These are phyloP conservation scores for Dromococcyx pavoninus DNA, from an alignment of 2,797 vertebrate genomes.

Conservation along the genomic window DNA sequence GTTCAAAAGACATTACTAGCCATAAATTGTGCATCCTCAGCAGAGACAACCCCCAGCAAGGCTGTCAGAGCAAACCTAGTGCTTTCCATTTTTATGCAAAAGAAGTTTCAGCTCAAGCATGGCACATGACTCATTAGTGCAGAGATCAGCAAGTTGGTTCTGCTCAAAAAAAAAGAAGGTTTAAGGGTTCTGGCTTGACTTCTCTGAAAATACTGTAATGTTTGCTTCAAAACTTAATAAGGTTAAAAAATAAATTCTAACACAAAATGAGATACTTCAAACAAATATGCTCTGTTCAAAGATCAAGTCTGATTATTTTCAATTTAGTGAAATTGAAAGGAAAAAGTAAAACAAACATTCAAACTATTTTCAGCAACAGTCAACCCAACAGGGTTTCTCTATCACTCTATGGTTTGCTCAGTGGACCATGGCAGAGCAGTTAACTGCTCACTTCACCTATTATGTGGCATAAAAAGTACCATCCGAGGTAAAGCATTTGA, in stretches of 20 bases:
- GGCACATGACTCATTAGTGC: not conserved
- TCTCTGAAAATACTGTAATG: not conserved
- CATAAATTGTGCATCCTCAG: not conserved
- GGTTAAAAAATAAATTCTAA: not conserved
- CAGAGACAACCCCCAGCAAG: not conserved
- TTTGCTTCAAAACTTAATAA: not conserved
- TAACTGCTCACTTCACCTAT: not conserved
- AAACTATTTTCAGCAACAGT: not conserved
- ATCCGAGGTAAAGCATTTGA: not conserved
- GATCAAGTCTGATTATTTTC: conserved; percentile 9
- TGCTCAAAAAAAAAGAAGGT: not conserved
- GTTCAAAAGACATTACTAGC: not conserved
- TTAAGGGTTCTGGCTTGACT: not conserved
- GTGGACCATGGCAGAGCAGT: not conserved
- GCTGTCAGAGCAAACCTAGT: not conserved
- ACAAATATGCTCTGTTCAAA: not conserved
- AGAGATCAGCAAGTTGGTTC: not conserved
- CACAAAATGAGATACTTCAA: not conserved
- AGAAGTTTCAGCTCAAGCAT: not conserved
- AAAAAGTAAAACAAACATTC: not conserved
- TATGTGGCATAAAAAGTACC: not conserved
- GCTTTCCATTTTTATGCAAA: not conserved
- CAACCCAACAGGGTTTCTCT: not conserved
- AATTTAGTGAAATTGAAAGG: not conserved
- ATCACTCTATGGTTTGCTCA: not conserved